phyloP scores from a whole-genome alignment of 2,888 invertebrate genomes.

The Napeogenes sylphis region DNA sequence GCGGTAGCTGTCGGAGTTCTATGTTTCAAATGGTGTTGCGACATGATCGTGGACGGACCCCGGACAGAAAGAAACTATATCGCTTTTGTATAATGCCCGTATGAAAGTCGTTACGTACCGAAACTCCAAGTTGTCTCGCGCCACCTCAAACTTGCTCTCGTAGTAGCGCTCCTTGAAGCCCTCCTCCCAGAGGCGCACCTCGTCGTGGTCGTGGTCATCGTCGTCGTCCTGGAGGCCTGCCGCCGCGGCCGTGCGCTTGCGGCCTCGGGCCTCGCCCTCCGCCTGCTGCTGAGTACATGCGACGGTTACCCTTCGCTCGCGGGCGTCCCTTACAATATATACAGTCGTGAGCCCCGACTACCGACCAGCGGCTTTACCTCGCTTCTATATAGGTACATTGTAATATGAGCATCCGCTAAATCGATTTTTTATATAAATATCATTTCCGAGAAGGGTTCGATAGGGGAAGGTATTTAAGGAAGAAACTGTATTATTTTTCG shows the following conservation, averaged over 20 bases:
- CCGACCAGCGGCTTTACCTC: no score
- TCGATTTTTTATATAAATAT: no score
- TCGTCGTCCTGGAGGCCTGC: constrained; percentile 81
- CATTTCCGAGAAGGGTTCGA: no score
- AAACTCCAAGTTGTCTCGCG: constrained; percentile 86
- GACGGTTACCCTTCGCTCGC: no score
- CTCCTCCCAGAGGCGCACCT: constrained; percentile 95
- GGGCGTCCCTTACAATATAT: neutral
- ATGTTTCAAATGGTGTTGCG: neutral
- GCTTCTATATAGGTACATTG: no score
- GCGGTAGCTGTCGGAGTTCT: constrained; percentile 75
- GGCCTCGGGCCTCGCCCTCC: constrained; percentile 49
- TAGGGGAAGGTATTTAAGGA: no score
- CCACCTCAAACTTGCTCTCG: constrained; percentile 94
- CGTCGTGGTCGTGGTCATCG: constrained; percentile 89
- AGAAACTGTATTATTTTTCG: no score
- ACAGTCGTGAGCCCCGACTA: constrained; percentile 3
- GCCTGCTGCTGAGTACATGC: constrained; percentile 35
- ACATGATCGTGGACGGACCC: neutral
- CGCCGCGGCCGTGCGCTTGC: constrained; percentile 76
- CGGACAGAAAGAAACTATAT: no score
- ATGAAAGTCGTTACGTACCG: constrained; percentile 63
- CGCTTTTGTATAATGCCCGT: no score
- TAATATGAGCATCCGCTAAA: no score
- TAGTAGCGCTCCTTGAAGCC: constrained; percentile 99